Evolutionary conservation across 2,888 invertebrate genomes (phyloP).

Genomic region (Seira ritae): DNA sequence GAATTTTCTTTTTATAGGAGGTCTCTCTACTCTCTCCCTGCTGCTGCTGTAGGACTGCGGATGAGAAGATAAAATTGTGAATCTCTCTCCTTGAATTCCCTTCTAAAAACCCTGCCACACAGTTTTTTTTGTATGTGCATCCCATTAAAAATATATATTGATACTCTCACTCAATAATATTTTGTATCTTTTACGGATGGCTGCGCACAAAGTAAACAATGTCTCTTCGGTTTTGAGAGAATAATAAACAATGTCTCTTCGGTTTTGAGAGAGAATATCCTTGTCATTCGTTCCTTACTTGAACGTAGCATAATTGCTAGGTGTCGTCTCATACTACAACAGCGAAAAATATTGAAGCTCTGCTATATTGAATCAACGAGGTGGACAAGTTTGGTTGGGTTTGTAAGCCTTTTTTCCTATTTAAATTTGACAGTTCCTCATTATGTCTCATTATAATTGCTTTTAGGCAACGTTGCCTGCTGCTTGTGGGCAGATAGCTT

Average conservation of each 20-base stretch:
- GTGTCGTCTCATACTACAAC: conserved; percentile 32
- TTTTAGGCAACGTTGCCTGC: neutral
- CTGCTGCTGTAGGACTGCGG: too few relatives aligned
- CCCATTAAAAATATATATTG: too few relatives aligned
- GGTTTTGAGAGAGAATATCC: conserved; percentile 29
- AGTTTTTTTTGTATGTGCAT: too few relatives aligned
- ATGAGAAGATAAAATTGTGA: too few relatives aligned
- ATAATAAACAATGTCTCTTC: conserved; percentile 39
- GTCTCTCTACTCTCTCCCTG: neutral
- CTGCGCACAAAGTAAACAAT: neutral
- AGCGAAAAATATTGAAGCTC: conserved; percentile 18
- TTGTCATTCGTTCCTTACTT: conserved; percentile 33
- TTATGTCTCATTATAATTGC: conserved; percentile 27
- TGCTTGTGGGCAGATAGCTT: conserved; percentile 27
- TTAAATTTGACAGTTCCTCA: conserved; percentile 42
- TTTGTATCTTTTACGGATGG: too few relatives aligned
- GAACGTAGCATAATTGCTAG: conserved; percentile 32
- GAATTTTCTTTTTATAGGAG: conserved; percentile 32
- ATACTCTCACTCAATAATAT: too few relatives aligned
- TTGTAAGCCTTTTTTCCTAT: neutral
- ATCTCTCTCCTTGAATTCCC: too few relatives aligned
- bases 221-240: too few relatives aligned
- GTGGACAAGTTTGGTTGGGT: conserved; percentile 40
- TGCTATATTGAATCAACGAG: conserved; percentile 7
- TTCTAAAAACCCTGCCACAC: too few relatives aligned